Evolutionary conservation across 92 coral and sea anemone species (phyloP).

Genomic region (Umimayanthus kanabou): DNA sequence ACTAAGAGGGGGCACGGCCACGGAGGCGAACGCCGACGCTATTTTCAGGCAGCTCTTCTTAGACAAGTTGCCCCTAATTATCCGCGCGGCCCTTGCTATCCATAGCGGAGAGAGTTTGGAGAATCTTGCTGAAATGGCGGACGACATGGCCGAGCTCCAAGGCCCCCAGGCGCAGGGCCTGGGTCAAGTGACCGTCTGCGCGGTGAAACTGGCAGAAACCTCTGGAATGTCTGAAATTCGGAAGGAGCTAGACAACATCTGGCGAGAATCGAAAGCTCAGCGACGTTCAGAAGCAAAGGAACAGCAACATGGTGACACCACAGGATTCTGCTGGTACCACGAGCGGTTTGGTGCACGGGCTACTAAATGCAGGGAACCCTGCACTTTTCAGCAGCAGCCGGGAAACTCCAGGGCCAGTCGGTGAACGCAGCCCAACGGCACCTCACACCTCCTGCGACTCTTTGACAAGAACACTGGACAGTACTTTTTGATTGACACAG

Average conservation of each 20-base stretch:
- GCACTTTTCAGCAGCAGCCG: conserved; percentile 46
- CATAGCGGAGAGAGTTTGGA: conserved; percentile 41
- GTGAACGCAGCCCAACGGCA: conserved; percentile 30
- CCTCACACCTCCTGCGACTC: too few species aligned
- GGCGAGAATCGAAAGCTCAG: neutral
- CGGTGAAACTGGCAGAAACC: neutral
- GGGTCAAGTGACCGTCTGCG: neutral
- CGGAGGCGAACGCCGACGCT: neutral
- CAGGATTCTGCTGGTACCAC: conserved; percentile 55
- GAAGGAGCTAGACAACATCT: neutral
- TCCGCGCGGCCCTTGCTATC: conserved; percentile 50
- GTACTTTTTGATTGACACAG: conserved; percentile 54
- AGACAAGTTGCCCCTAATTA: conserved; percentile 49
- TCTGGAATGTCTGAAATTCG: conserved; percentile 6
- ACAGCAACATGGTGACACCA: neutral
- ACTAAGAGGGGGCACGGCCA: conserved; percentile 22
- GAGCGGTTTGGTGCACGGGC: conserved; percentile 43
- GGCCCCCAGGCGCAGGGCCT: conserved; percentile 47
- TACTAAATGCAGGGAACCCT: conserved; percentile 51
- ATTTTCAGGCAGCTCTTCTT: neutral
- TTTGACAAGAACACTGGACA: conserved; percentile 20
- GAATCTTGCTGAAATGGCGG: conserved; percentile 51
- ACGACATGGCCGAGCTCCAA: conserved; percentile 62
- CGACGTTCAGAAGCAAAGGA: neutral
- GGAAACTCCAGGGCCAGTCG: conserved; percentile 57